A percentile compares a stretch with the other conserved stretches of the same genome.
Evolutionary conservation across 2,888 invertebrate species (phyloP).

Genomic region (Eristalis pertinax): DNA sequence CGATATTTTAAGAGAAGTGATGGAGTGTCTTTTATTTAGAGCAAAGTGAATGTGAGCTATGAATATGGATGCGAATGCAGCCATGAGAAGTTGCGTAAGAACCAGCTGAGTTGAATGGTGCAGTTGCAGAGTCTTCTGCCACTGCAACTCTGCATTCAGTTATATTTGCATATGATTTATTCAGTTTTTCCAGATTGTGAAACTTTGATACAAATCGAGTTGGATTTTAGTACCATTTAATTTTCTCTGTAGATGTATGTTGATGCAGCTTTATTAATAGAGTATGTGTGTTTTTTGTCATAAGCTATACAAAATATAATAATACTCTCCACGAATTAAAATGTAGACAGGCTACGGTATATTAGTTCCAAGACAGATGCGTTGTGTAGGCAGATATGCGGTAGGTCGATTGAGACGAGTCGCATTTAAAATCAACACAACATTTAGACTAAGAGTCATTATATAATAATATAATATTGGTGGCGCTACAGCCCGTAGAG

Average conservation of each 20-base stretch:
- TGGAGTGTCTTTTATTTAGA: background rate
- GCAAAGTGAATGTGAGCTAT: background rate
- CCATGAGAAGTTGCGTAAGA: background rate
- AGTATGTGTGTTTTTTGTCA: no score
- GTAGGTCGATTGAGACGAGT: no score
- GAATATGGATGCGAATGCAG: background rate
- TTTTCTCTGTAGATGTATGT: no score
- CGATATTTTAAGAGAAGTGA: background rate
- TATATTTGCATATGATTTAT: background rate
- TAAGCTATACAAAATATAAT: no score
- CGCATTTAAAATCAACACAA: no score
- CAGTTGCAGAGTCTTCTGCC: background rate
- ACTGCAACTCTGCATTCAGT: background rate
- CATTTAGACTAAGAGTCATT: no score
- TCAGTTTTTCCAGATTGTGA: background rate
- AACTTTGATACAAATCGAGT: background rate
- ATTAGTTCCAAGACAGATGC: no score
- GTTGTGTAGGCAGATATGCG: no score
- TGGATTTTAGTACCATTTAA: background rate
- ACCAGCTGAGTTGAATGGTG: background rate
- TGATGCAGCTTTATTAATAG: background rate
- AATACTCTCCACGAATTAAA: no score
- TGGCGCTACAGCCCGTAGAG: no score
- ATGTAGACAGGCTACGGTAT: no score
- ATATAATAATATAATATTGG: no score